These are phyloP conservation scores for Agonopterix heracliana DNA, from an alignment of 2,888 invertebrate genomes.

Conservation along the genomic window DNA sequence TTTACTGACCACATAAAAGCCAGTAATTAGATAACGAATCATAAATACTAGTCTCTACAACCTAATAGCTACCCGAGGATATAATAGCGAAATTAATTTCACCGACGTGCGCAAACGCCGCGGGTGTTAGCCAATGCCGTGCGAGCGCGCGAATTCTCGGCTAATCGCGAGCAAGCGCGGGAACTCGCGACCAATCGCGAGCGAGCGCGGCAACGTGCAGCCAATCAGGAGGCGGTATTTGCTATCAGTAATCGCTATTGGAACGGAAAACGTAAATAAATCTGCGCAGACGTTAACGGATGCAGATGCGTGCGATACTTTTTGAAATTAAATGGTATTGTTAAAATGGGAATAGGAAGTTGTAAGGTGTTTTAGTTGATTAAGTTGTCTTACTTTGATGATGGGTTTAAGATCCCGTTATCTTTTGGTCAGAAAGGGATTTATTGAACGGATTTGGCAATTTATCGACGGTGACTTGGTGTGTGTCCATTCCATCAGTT, in stretches of 20 bases:
- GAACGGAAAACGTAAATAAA: slow-evolving; percentile 27
- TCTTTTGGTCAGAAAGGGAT: no score
- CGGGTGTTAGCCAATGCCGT: slow-evolving; percentile 20
- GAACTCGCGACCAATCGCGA: slow-evolving; percentile 19
- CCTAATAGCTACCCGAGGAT: slow-evolving; percentile 16
- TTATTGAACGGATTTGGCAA: no score
- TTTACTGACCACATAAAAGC: slow-evolving; percentile 18
- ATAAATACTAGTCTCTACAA: slow-evolving; percentile 20
- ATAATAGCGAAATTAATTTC: slow-evolving; percentile 26
- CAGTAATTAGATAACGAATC: slow-evolving; percentile 25
- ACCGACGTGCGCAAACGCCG: slow-evolving; percentile 19
- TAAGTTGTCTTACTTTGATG: no score
- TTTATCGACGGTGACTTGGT: no score
- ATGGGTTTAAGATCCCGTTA: slow-evolving; percentile 9
- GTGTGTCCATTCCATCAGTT: no score
- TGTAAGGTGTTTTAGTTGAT: neutral
- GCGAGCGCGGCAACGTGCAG: slow-evolving; percentile 7
- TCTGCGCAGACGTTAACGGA: slow-evolving; percentile 23
- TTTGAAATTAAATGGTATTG: neutral
- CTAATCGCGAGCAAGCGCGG: slow-evolving; percentile 19
- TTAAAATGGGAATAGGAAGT: neutral
- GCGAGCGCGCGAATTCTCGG: slow-evolving; percentile 7
- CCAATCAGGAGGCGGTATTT: slow-evolving; percentile 20
- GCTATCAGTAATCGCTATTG: slow-evolving; percentile 18
- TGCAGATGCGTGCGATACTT: slow-evolving; percentile 6